phyloP scores from a whole-genome alignment of 2,113 vertebrate genomes.

The Sapayoa aenigma region DNA sequence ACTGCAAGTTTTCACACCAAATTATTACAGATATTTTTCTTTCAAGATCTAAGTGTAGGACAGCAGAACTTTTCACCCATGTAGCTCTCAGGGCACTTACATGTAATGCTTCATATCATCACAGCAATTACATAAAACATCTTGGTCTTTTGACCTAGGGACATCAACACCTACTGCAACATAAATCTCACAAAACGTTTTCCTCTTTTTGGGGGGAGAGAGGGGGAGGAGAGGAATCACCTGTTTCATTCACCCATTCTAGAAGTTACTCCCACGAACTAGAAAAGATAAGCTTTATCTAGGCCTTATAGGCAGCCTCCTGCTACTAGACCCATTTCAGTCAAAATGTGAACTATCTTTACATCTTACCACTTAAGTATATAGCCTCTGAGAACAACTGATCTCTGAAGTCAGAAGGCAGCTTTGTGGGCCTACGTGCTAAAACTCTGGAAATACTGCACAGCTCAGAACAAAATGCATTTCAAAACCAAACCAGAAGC shows the following conservation, averaged over 20 bases:
- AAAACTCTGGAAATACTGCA: not conserved
- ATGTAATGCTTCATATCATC: not conserved
- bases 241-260: not conserved
- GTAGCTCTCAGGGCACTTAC: not conserved
- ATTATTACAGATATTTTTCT: not conserved
- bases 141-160: not conserved
- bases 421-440: not conserved
- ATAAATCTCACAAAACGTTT: not conserved
- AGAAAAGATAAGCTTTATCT: not conserved
- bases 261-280: not conserved
- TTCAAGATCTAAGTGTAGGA: not conserved
- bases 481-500: not conserved
- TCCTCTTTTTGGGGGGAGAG: accelerated
- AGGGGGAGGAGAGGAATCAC: not conserved
- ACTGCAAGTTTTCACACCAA: not conserved
- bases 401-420: not conserved
- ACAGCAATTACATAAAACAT: not conserved
- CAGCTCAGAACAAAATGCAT: not conserved
- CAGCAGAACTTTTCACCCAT: not conserved
- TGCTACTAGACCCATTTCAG: not conserved
- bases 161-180: not conserved
- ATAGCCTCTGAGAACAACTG: not conserved
- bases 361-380: not conserved
- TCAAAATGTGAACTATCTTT: not conserved
- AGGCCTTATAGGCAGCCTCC: not conserved